Conservation (phyloP, 2,797 vertebrate species). For the Aselliscus stoliczkanus region DNA sequence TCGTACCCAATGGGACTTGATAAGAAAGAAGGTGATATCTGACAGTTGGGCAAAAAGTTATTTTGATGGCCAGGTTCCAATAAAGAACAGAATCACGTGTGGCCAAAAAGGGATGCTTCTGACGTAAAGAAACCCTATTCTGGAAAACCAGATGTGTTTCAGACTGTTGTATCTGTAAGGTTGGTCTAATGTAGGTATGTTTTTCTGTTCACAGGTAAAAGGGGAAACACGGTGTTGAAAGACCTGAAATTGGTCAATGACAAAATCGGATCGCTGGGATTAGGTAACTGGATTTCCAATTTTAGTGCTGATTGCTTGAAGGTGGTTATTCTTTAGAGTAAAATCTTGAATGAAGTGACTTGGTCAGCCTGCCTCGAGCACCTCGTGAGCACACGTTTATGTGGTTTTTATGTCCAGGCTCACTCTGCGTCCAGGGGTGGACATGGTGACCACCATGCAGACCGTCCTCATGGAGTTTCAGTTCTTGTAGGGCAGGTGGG, state of each 20-base stretch:
- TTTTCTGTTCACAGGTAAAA: constrained; percentile 69
- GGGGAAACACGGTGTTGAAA: constrained; percentile 73
- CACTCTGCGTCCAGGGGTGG: not conserved
- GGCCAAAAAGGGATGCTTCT: not conserved
- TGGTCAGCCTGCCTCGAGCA: rapidly evolving
- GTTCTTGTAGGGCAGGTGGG: too few species aligned
- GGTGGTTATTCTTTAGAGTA: not conserved
- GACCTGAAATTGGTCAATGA: constrained; percentile 79
- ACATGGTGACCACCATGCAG: not conserved
- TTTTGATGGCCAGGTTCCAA: not conserved
- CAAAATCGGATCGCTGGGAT: constrained; percentile 81
- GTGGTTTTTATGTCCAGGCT: rapidly evolving
- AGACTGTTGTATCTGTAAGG: not conserved
- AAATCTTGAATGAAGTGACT: not conserved
- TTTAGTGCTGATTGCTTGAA: not conserved
- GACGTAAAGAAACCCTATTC: not conserved
- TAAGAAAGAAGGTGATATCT: too few species aligned
- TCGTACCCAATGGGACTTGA: not conserved
- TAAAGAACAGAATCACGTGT: not conserved
- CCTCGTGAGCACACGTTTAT: not conserved
- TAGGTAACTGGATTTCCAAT: constrained; percentile 77
- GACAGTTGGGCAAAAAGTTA: not conserved
- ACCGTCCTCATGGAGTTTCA: too few species aligned
- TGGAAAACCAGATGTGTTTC: not conserved
- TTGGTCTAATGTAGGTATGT: not conserved